These are phyloP conservation scores for Lordiphosa mommai DNA, from an alignment of 1,140 invertebrate species.

Conservation along the genomic window DNA sequence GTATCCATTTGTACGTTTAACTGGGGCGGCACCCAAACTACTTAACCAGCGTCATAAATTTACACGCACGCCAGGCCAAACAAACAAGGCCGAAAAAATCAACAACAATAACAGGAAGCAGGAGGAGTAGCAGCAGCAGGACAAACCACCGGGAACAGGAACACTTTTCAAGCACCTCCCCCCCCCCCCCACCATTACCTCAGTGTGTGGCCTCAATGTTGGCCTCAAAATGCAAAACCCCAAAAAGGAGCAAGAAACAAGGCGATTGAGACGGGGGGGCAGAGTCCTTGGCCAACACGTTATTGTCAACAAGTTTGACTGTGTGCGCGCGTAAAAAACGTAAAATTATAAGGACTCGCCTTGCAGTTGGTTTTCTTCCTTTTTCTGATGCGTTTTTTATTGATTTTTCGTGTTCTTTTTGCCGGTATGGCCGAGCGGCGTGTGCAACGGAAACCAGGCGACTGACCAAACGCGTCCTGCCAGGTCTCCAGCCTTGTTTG, in stretches of 20 bases:
- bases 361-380: conserved; percentile 22
- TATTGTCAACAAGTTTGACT: conserved; percentile 74
- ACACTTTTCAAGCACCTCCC: conserved; percentile 1
- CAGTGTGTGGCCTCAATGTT: conserved; percentile 78
- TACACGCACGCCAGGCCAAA: conserved; percentile 44
- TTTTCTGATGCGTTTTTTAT: conserved; percentile 48
- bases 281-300: conserved; percentile 8
- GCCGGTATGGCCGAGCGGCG: conserved; percentile 59
- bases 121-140: conserved; percentile 13
- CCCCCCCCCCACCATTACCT: conserved; percentile 15
- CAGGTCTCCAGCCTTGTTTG: conserved; percentile 38
- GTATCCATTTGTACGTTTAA: conserved; percentile 28
- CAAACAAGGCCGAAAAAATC: conserved; percentile 51
- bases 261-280: too few relatives aligned
- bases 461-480: conserved; percentile 72
- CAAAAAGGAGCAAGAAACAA: conserved; percentile 62
- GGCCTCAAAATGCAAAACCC: conserved; percentile 78
- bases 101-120: conserved; percentile 14
- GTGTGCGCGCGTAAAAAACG: conserved; percentile 51
- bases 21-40: conserved; percentile 36
- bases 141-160: conserved; percentile 16
- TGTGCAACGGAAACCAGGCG: conserved; percentile 67
- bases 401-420: conserved; percentile 60
- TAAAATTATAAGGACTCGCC: conserved; percentile 5
- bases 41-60: conserved; percentile 69